Evolutionary conservation across 2,113 vertebrate species (phyloP).

Genomic region (Urocynchramus pylzowi): DNA sequence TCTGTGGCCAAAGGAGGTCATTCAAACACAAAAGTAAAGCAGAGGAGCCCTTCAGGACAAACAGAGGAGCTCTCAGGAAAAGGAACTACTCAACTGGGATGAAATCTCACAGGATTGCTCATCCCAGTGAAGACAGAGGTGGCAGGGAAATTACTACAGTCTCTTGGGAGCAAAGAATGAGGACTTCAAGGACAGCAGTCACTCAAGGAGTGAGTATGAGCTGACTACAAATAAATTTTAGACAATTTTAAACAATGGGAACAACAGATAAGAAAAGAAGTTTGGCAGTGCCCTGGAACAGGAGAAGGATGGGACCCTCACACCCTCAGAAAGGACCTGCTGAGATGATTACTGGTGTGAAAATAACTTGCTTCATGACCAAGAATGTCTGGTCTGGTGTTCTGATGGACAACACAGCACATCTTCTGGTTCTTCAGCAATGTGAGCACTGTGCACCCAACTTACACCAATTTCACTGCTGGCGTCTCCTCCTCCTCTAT

Average conservation of each 20-base stretch:
- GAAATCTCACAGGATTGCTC: background rate
- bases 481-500: background rate
- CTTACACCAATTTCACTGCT: background rate
- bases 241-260: background rate
- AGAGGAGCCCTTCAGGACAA: background rate
- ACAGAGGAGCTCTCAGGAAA: background rate
- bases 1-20: background rate
- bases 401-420: background rate
- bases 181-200: background rate
- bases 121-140: background rate
- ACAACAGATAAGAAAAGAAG: background rate
- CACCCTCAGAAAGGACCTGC: background rate
- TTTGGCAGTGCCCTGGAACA: background rate
- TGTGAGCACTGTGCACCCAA: too few species aligned
- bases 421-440: background rate
- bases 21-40: background rate
- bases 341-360: background rate
- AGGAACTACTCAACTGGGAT: background rate
- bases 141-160: background rate
- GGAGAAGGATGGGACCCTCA: too few species aligned
- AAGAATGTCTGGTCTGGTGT: background rate
- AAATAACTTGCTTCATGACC: rapidly evolving
- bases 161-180: background rate
- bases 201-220: background rate
- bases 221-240: background rate